Base-by-base conservation (phyloP, 2,113 vertebrate genomes). In the Poecile atricapillus region DNA sequence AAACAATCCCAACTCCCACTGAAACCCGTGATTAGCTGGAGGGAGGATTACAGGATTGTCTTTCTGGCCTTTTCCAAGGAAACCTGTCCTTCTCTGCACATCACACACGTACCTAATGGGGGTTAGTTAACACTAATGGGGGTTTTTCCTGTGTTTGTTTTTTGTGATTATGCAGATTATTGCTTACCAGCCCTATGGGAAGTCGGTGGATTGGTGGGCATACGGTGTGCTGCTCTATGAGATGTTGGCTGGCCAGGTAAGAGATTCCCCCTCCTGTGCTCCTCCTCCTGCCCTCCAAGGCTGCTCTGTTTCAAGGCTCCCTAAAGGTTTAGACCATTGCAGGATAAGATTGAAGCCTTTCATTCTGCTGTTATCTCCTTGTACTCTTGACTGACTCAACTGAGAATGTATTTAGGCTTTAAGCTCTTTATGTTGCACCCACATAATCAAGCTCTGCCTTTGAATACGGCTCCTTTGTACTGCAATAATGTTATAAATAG, bases 161-260 rank as follows among this genome's bases (percentile, higher is more conserved):
- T 79, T 59, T 94, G 37, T 94, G 65, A 83, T 62, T 76, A 8
- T 24, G 24, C 97, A 99, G 99, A 99, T 99, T 44, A 99, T 99
- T 89, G 99, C 99, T 13, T 99, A 99, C 96, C 99, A 99, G 97
- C 99, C 99, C 1, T 99, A 99, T 24, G 99, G 98, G 47, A 99
- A 98, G 79, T 99, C 99, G 0, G 99, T 99, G 97, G 99, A 99
- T 96, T 99, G 99, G 99, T 99, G 99, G 99, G 99, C 99, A 0
- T 99, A 99, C 1, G 99, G 99, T 5, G 99, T 99, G 77, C 98
- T 99, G 59, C 97, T 99, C 49, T 99, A 99, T 8, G 99, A 99
- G 97, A 99, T 99, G 99, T 96, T 99, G 60, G 99, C 99, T 3
- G 99, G 99, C 76, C 99, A 99, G 99, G 99, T 99, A 97, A 98